Conservation (phyloP, 2,113 vertebrate species). For the Zeus faber region DNA sequence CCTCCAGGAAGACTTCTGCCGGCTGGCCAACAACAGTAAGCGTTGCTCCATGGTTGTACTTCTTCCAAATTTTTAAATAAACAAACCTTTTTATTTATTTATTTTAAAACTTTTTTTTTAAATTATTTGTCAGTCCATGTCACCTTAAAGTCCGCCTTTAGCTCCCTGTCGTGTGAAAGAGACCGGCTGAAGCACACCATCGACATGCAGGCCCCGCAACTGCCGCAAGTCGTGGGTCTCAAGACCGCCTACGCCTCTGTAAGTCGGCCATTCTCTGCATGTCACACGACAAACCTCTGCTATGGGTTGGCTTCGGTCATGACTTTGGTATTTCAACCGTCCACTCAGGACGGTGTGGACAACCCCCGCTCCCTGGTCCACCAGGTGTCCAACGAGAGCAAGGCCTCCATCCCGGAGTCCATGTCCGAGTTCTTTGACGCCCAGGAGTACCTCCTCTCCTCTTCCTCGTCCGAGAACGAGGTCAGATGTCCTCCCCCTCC, state of each 20-base stretch:
- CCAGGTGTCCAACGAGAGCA: constrained; percentile 91
- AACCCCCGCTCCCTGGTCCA: constrained; percentile 84
- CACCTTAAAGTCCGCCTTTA: constrained; percentile 87
- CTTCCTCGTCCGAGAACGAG: constrained; percentile 98
- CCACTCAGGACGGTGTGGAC: constrained; percentile 78
- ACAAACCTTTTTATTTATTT: background rate
- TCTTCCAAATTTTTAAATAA: too few species aligned
- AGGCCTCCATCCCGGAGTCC: constrained; percentile 88
- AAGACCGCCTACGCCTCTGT: constrained; percentile 87
- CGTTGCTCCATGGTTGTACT: constrained; percentile 45
- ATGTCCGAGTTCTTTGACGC: constrained; percentile 96
- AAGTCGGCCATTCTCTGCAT: constrained; percentile 39
- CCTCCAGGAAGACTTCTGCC: constrained; percentile 92
- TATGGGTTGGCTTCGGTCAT: background rate
- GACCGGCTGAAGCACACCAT: constrained; percentile 86
- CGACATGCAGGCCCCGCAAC: constrained; percentile 82
- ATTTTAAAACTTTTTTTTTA: background rate
- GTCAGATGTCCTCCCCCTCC: constrained; percentile 54
- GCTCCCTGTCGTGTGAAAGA: constrained; percentile 81
- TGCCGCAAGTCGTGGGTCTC: constrained; percentile 84
- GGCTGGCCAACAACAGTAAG: constrained; percentile 90
- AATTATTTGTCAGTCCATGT: constrained; percentile 73
- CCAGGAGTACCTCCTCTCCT: constrained; percentile 92
- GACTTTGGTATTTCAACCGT: constrained; percentile 12
- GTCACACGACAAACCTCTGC: background rate